Conservation (phyloP, 2,113 vertebrate species). For the Eulacestoma nigropectus region DNA sequence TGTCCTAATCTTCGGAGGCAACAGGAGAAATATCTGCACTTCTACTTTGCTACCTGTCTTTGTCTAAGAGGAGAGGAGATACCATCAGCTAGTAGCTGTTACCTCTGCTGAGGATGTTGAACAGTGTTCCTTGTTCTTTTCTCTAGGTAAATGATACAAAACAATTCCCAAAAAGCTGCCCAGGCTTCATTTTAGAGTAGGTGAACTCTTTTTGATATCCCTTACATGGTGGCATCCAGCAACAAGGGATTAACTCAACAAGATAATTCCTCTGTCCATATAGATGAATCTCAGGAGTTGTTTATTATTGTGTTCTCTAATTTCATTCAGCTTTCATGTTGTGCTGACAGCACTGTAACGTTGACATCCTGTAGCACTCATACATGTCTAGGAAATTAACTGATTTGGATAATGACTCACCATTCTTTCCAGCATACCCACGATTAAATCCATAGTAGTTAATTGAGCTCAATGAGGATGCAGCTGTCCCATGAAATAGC, state of each 20-base stretch:
- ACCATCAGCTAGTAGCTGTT: not conserved
- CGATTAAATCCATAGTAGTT: slow-evolving; percentile 85
- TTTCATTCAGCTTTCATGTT: not conserved
- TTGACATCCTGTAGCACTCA: not conserved
- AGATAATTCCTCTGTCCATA: not conserved
- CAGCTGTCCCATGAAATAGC: slow-evolving; percentile 83
- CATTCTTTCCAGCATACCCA: slow-evolving; percentile 81
- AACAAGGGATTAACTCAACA: not conserved
- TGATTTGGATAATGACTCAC: slow-evolving; percentile 63
- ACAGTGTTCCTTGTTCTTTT: not conserved
- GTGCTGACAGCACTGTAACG: not conserved
- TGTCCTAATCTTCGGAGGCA: not conserved
- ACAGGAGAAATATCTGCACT: not conserved
- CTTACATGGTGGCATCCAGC: not conserved
- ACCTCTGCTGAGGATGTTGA: not conserved
- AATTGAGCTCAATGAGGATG: slow-evolving; percentile 56
- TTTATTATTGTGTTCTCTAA: not conserved
- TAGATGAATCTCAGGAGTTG: not conserved
- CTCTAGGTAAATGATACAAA: not conserved
- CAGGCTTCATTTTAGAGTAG: not conserved
- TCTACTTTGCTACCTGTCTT: not conserved
- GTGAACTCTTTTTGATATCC: not conserved
- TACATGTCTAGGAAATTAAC: not conserved
- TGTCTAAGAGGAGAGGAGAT: not conserved
- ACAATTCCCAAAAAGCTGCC: not conserved